Percentiles rank a stretch among this genome's conserved stretches.
Evolutionary conservation across 2,113 vertebrate species (phyloP).

Genomic region (Malaclemys terrapin): DNA sequence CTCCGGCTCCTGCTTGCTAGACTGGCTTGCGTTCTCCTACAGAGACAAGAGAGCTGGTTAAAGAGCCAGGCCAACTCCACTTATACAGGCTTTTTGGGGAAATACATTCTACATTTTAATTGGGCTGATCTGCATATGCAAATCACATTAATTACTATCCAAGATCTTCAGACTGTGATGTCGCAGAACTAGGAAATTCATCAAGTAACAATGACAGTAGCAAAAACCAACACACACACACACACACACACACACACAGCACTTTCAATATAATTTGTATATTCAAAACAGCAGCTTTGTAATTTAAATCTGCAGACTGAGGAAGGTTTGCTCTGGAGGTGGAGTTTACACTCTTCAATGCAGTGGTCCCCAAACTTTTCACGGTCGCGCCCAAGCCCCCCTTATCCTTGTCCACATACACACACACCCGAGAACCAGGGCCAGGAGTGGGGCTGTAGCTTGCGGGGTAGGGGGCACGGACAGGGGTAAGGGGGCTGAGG

Average conservation of each 20-base stretch:
- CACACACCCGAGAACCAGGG: too few species aligned
- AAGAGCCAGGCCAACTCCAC: neutral
- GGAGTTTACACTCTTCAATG: too few species aligned
- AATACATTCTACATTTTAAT: neutral
- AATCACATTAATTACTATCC: neutral
- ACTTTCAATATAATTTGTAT: neutral
- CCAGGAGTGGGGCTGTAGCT: too few species aligned
- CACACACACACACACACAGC: neutral
- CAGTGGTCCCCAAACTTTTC: too few species aligned
- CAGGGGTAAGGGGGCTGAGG: too few species aligned
- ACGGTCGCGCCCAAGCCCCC: too few species aligned
- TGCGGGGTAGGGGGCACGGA: too few species aligned
- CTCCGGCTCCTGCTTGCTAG: accelerated
- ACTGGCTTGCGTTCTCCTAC: accelerated
- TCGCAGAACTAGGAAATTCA: neutral
- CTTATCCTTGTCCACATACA: too few species aligned
- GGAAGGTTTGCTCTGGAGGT: neutral
- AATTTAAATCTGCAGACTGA: neutral
- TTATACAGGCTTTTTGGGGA: too few species aligned
- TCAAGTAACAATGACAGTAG: neutral
- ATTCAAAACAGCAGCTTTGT: neutral
- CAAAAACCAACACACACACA: neutral
- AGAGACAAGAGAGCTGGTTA: neutral
- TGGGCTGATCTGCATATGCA: neutral
- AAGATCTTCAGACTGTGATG: neutral